Conservation (phyloP, 2,113 vertebrate species). For the Charina bottae region DNA sequence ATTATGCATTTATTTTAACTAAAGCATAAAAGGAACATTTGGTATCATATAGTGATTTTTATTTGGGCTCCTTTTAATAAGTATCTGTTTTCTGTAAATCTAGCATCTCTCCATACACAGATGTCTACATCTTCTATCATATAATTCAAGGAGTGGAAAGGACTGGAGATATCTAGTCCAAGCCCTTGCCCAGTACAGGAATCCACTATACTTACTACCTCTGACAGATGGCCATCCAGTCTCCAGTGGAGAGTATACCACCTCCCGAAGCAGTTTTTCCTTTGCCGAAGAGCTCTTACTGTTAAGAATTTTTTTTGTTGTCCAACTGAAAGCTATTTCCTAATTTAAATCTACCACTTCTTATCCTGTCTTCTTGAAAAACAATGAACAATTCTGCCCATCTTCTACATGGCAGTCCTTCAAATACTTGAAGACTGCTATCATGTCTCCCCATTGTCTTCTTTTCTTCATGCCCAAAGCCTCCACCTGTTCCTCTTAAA, state of each 20-base stretch:
- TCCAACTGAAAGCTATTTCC: neutral
- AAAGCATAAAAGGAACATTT: conserved; percentile 33
- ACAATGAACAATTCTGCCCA: neutral
- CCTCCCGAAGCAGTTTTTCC: neutral
- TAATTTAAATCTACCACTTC: neutral
- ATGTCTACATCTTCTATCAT: neutral
- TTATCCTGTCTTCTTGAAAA: neutral
- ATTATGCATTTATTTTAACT: conserved; percentile 37
- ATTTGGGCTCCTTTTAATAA: neutral
- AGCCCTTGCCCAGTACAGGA: neutral
- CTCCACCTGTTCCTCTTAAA: neutral
- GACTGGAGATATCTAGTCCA: neutral
- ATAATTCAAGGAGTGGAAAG: neutral
- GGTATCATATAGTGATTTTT: neutral
- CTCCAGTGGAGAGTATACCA: neutral
- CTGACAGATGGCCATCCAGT: neutral
- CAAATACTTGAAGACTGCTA: too few species aligned
- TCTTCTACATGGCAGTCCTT: neutral
- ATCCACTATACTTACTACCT: neutral
- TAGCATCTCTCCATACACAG: neutral
- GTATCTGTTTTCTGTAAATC: neutral
- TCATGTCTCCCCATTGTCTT: neutral
- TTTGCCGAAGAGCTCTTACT: neutral
- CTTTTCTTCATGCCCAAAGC: neutral
- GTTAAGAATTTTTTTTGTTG: neutral